A percentile compares a stretch with the other conserved stretches of the same genome.
These are phyloP conservation scores for Xerus rutilus DNA, from an alignment of 2,797 vertebrate species.

Conservation along the genomic window DNA sequence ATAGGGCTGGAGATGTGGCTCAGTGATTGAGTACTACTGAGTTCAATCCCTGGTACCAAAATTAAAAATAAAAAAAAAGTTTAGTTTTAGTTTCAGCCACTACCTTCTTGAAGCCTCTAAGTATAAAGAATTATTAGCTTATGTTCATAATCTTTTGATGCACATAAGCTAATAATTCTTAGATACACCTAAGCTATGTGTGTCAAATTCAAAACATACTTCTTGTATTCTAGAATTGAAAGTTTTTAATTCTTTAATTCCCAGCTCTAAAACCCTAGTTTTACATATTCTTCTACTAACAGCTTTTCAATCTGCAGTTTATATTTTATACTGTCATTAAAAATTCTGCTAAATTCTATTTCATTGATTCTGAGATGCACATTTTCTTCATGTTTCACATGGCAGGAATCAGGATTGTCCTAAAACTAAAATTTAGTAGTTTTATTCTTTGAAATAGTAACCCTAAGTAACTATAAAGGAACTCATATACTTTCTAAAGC, in stretches of 20 bases:
- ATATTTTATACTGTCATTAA: slow-evolving; percentile 31
- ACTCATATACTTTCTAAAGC: not conserved
- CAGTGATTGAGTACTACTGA: too few relatives aligned
- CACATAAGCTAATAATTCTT: not conserved
- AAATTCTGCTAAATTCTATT: slow-evolving; percentile 35
- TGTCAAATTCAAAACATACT: slow-evolving; percentile 11
- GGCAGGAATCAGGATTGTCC: slow-evolving; percentile 7
- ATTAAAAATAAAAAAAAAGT: not conserved
- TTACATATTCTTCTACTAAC: not conserved
- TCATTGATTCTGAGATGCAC: not conserved
- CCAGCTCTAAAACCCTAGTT: not conserved
- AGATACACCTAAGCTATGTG: not conserved
- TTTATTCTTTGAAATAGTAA: slow-evolving; percentile 13
- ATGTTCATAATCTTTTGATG: slow-evolving; percentile 6
- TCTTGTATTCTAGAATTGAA: slow-evolving; percentile 50
- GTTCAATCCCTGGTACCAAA: too few relatives aligned
- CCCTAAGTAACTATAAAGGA: not conserved
- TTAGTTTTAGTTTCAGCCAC: not conserved
- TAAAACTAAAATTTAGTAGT: not conserved
- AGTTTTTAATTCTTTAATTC: slow-evolving; percentile 30
- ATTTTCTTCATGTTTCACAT: slow-evolving; percentile 2
- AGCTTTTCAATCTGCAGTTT: not conserved
- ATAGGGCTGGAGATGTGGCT: too few relatives aligned
- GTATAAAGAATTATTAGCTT: not conserved
- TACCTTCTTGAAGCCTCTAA: slow-evolving; percentile 42